Percentiles rank a stretch among this genome's conserved stretches.
Evolutionary conservation across 2,888 invertebrate species (phyloP).

Genomic region (Ctenicera cuprea): DNA sequence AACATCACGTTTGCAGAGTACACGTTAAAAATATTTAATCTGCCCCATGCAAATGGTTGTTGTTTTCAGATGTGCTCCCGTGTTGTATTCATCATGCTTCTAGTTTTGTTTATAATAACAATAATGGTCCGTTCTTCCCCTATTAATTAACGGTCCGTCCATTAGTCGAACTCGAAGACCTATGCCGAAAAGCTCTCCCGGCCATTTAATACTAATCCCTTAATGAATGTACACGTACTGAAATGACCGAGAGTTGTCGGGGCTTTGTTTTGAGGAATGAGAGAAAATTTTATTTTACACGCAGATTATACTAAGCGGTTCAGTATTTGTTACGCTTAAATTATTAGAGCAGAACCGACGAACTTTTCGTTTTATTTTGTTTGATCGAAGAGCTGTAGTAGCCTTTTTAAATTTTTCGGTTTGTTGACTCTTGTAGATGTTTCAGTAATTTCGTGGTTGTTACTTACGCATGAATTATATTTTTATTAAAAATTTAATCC

Average conservation of each 20-base stretch:
- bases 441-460: no score
- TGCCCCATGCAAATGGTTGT: conserved; percentile 44
- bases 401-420: no score
- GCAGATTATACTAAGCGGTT: conserved; percentile 20
- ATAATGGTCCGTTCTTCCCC: background rate
- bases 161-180: conserved; percentile 9
- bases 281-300: conserved; percentile 29
- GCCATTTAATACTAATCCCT: conserved; percentile 22
- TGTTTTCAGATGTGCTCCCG: conserved; percentile 15
- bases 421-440: no score
- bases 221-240: conserved; percentile 23
- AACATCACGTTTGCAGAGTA: conserved; percentile 51
- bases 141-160: conserved; percentile 7
- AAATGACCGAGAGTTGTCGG: conserved; percentile 30
- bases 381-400: background rate
- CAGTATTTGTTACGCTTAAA: conserved; percentile 25
- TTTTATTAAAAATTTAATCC: no score
- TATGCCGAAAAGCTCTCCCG: conserved; percentile 17
- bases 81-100: background rate
- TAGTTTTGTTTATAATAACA: conserved; percentile 24
- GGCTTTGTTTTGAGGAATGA: conserved; percentile 30
- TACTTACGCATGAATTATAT: no score
- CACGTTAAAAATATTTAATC: conserved; percentile 52
- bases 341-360: background rate
- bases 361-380: background rate